These are phyloP conservation scores for Epinephelus lanceolatus DNA, from an alignment of 2,113 vertebrate genomes.

Conservation along the genomic window DNA sequence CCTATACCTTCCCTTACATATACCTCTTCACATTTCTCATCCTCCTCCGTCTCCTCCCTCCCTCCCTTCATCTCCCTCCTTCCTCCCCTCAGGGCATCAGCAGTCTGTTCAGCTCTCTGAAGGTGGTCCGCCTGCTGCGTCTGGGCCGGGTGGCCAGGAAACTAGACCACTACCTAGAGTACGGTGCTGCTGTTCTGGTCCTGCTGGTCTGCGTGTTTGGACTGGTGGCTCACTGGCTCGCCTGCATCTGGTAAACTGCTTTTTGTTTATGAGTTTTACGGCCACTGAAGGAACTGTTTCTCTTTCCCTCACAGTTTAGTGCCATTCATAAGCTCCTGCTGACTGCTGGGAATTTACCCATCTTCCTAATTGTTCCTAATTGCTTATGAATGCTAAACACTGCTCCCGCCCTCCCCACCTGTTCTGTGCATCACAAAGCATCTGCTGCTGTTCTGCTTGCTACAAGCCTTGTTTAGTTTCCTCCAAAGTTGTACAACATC, in stretches of 20 bases:
- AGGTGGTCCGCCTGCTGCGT: conserved; percentile 95
- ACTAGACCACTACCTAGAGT: conserved; percentile 97
- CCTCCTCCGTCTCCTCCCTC: neutral
- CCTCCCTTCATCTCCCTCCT: too few relatives aligned
- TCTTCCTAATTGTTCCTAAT: conserved; percentile 32
- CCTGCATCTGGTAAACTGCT: conserved; percentile 91
- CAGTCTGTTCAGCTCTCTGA: conserved; percentile 97
- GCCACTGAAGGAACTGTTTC: neutral
- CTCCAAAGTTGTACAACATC: neutral
- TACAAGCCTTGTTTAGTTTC: neutral
- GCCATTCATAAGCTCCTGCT: neutral
- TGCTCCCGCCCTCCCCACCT: neutral
- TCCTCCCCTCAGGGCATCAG: conserved; percentile 90
- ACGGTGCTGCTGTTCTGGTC: conserved; percentile 95
- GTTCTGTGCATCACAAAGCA: conserved; percentile 14
- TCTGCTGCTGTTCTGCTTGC: conserved; percentile 38
- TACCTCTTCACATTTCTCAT: neutral
- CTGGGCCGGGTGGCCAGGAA: conserved; percentile 96
- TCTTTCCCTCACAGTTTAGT: neutral
- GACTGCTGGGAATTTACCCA: conserved; percentile 11
- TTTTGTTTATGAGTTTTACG: neutral
- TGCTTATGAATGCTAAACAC: conserved; percentile 30
- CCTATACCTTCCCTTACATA: neutral
- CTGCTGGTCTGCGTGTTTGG: conserved; percentile 97
- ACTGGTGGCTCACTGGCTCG: conserved; percentile 97